Conservation (phyloP, 2,797 vertebrate genomes). For the Phyllotis vaccarum region DNA sequence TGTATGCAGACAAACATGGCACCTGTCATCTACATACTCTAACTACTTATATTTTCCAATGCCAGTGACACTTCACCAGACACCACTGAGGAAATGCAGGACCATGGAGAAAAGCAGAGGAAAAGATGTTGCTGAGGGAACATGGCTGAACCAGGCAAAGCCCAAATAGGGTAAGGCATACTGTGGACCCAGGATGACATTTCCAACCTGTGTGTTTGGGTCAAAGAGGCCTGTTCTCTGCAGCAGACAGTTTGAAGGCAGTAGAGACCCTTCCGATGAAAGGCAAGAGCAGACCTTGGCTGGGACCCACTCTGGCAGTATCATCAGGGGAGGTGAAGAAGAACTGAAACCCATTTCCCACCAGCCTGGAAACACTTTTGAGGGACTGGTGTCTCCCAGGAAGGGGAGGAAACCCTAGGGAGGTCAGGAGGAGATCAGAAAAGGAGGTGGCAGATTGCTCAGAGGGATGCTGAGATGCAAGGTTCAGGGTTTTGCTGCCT, state of each 20-base stretch:
- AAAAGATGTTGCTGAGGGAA: not conserved
- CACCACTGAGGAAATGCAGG: not conserved
- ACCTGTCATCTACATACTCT: too few species aligned
- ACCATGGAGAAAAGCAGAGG: too few species aligned
- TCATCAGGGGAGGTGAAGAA: not conserved
- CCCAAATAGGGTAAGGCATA: not conserved
- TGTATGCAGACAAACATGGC: rapidly evolving
- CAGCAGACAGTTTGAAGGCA: not conserved
- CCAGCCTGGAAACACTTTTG: not conserved
- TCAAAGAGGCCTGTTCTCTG: not conserved
- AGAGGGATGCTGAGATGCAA: not conserved
- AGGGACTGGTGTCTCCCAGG: not conserved
- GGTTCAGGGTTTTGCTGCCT: not conserved
- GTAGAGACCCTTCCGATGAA: not conserved
- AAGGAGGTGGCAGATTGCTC: not conserved
- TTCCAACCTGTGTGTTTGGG: rapidly evolving
- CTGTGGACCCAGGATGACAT: not conserved
- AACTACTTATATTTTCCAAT: not conserved
- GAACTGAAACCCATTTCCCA: not conserved
- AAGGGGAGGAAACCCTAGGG: not conserved
- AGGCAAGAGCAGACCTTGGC: not conserved
- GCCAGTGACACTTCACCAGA: not conserved
- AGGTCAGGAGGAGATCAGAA: not conserved
- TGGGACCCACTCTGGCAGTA: not conserved
- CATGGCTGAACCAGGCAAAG: not conserved